Percentiles rank a stretch among this genome's conserved stretches.
Conservation (phyloP, 1,140 invertebrate genomes). For the Apis cerana region DNA sequence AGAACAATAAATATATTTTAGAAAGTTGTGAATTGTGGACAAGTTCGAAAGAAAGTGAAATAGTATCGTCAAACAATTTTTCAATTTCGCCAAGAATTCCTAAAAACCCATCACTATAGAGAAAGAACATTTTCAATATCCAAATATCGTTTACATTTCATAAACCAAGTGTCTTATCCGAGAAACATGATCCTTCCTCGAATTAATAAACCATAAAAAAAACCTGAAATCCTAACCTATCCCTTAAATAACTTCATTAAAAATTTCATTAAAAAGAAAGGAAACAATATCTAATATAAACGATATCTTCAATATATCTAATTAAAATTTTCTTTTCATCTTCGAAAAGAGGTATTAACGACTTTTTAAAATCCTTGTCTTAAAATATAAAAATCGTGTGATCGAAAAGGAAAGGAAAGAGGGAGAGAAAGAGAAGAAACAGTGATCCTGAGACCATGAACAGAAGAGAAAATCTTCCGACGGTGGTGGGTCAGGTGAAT, state of each 20-base stretch:
- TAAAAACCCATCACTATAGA: not conserved
- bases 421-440: not conserved
- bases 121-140: too few relatives aligned
- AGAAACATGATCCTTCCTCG: not conserved
- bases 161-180: not conserved
- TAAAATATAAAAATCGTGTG: not conserved
- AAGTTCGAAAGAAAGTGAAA: not conserved
- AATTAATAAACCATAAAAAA: too few relatives aligned
- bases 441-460: conserved; percentile 48
- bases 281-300: not conserved
- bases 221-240: not conserved
- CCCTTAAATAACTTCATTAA: not conserved
- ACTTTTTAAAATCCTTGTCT: too few relatives aligned
- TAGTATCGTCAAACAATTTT: too few relatives aligned
- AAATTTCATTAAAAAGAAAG: too few relatives aligned
- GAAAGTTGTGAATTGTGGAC: not conserved
- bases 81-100: too few relatives aligned
- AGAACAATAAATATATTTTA: not conserved
- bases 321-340: too few relatives aligned
- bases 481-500: conserved; percentile 21
- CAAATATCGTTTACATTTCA: not conserved
- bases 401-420: not conserved
- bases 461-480: conserved; percentile 24
- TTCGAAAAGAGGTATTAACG: too few relatives aligned
- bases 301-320: too few relatives aligned